Evolutionary conservation across 30 jellyfish, hydroid and myxozoan species (phyloP).

Genomic region (Chrysaora quinquecirrha): DNA sequence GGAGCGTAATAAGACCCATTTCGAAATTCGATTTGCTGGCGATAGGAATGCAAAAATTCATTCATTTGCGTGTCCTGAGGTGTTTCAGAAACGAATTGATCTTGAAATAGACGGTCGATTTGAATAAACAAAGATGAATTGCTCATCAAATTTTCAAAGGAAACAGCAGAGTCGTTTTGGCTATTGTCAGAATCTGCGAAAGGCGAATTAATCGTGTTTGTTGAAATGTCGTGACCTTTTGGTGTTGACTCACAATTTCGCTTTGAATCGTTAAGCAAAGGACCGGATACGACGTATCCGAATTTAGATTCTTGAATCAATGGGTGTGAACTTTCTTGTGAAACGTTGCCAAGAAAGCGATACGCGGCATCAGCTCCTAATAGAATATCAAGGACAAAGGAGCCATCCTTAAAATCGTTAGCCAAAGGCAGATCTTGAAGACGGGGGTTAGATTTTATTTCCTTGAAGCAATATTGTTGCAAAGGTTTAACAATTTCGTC

Average conservation of each 20-base stretch:
- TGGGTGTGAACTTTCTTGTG: background rate
- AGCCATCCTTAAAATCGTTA: conserved; percentile 16
- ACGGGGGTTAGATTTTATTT: conserved; percentile 38
- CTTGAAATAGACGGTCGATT: conserved; percentile 25
- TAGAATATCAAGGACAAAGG: conserved; percentile 35
- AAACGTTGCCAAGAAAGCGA: conserved; percentile 36
- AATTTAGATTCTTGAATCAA: conserved; percentile 39
- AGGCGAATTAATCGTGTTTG: conserved; percentile 1
- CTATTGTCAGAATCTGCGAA: conserved; percentile 1
- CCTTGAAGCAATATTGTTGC: conserved; percentile 1
- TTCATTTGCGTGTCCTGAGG: no score
- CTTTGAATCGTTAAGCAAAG: conserved; percentile 7
- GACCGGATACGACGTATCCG: conserved; percentile 48
- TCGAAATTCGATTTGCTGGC: conserved; percentile 19
- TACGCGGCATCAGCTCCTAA: conserved; percentile 51
- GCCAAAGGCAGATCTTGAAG: conserved; percentile 18
- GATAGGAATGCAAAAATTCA: conserved; percentile 25
- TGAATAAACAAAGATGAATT: conserved; percentile 44
- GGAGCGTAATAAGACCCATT: conserved; percentile 33
- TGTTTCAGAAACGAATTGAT: conserved; percentile 26
- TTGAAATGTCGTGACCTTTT: conserved; percentile 13
- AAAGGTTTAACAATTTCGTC: conserved; percentile 49
- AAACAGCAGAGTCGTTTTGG: background rate
- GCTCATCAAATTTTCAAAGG: conserved; percentile 8
- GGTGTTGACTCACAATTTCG: background rate